Percentiles rank a stretch among this genome's conserved stretches.
Evolutionary conservation across 2,888 invertebrate species (phyloP).

Genomic region (Pinctada fucata): DNA sequence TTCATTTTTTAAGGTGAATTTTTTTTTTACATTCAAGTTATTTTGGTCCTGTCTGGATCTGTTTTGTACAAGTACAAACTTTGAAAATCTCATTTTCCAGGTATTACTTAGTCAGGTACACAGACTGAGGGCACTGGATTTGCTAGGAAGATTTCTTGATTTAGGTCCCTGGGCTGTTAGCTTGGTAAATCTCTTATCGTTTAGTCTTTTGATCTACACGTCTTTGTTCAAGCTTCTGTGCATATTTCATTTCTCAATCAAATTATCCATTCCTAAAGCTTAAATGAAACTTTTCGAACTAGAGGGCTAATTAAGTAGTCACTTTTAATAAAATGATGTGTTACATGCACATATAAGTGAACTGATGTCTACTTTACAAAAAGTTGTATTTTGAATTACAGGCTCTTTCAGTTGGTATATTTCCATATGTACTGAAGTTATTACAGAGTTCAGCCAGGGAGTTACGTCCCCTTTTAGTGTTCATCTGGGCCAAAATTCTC

Average conservation of each 20-base stretch:
- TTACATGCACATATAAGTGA: too few species aligned
- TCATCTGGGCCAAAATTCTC: conserved; percentile 99
- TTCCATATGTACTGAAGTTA: conserved; percentile 97
- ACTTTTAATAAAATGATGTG: too few species aligned
- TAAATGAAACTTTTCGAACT: too few species aligned
- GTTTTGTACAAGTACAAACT: too few species aligned
- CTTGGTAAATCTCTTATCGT: conserved; percentile 77
- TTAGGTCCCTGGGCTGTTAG: conserved; percentile 92
- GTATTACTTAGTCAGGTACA: conserved; percentile 86
- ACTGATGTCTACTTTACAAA: too few species aligned
- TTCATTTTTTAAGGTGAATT: too few species aligned
- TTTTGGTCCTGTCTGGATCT: too few species aligned
- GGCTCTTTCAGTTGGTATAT: conserved; percentile 97
- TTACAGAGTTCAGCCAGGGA: conserved; percentile 96
- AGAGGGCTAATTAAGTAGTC: too few species aligned
- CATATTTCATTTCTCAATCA: neutral
- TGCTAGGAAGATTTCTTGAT: conserved; percentile 94
- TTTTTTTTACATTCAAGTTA: too few species aligned
- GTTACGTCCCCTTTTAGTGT: conserved; percentile 93
- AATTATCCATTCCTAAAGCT: neutral
- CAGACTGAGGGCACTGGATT: conserved; percentile 93
- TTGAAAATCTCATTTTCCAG: conserved; percentile 56
- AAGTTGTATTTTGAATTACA: conserved; percentile 55
- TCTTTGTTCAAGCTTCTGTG: conserved; percentile 3
- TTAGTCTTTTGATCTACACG: conserved; percentile 17